These are phyloP conservation scores for Lymantria dispar DNA, from an alignment of 2,888 invertebrate genomes.

Conservation along the genomic window DNA sequence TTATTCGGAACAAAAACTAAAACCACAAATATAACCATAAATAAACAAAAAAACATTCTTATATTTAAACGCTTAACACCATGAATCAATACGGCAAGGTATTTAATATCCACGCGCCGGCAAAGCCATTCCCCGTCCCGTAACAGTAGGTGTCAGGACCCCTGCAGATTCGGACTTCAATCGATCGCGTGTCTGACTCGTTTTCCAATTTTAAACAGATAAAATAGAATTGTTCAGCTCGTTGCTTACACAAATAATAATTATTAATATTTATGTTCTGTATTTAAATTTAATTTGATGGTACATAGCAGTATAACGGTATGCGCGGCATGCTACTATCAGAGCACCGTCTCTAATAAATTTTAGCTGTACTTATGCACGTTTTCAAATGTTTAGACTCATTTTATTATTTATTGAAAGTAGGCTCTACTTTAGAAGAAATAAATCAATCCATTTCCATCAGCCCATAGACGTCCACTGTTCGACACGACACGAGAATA, in stretches of 20 bases:
- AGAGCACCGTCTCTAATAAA: background rate
- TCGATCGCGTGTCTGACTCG: slow-evolving; percentile 24
- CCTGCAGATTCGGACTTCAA: slow-evolving; percentile 23
- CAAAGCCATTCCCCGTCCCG: slow-evolving; percentile 12
- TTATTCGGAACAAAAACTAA: too few species aligned
- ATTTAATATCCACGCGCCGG: slow-evolving; percentile 14
- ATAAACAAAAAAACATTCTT: too few species aligned
- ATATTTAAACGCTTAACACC: slow-evolving; percentile 19
- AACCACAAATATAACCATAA: too few species aligned
- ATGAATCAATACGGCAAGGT: slow-evolving; percentile 21
- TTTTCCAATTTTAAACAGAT: slow-evolving; percentile 21
- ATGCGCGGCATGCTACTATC: slow-evolving; percentile 17
- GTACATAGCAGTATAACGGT: slow-evolving; percentile 8
- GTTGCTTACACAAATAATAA: slow-evolving; percentile 19
- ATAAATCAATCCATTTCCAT: too few species aligned
- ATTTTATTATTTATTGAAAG: too few species aligned
- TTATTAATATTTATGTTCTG: slow-evolving; percentile 5
- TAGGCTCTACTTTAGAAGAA: too few species aligned
- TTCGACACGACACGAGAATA: too few species aligned
- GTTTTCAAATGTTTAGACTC: too few species aligned
- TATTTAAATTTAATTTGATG: slow-evolving; percentile 15
- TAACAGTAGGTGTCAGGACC: slow-evolving; percentile 37
- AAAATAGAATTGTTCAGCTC: slow-evolving; percentile 25
- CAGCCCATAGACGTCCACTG: too few species aligned
- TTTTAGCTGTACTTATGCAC: background rate